These are phyloP conservation scores for Polyommatus iphigenia DNA, from an alignment of 2,888 invertebrate genomes.

Conservation along the genomic window DNA sequence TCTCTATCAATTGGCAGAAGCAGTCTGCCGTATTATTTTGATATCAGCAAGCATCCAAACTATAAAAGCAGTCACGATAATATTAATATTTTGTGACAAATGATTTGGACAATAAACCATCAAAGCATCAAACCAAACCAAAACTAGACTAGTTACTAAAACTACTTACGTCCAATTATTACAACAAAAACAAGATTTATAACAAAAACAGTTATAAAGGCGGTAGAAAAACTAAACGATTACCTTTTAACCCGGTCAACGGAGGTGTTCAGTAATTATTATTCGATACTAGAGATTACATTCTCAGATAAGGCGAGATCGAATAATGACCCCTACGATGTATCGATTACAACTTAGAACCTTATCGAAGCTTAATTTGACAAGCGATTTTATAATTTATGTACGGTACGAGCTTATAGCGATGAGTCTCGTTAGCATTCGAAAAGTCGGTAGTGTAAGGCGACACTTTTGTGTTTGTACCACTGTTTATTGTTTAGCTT, in stretches of 20 bases:
- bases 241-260: slow-evolving; percentile 22
- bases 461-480: background rate
- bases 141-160: background rate
- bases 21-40: no score
- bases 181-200: slow-evolving; percentile 3
- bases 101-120: no score
- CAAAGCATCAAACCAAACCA: background rate
- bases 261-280: slow-evolving; percentile 22
- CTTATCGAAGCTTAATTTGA: background rate
- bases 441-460: background rate
- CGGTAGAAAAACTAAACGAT: slow-evolving; percentile 18
- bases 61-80: no score
- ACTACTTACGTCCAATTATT: background rate
- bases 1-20: no score
- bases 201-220: slow-evolving; percentile 5
- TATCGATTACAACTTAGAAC: slow-evolving; percentile 12
- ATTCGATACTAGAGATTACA: slow-evolving; percentile 11
- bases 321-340: slow-evolving; percentile 14
- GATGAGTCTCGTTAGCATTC: background rate
- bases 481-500: background rate
- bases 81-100: no score
- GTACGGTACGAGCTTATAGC: background rate
- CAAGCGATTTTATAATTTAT: slow-evolving; percentile 29
- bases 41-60: no score
- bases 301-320: slow-evolving; percentile 11